These are phyloP conservation scores for Monomorium pharaonis DNA, from an alignment of 1,140 invertebrate species.

Conservation along the genomic window DNA sequence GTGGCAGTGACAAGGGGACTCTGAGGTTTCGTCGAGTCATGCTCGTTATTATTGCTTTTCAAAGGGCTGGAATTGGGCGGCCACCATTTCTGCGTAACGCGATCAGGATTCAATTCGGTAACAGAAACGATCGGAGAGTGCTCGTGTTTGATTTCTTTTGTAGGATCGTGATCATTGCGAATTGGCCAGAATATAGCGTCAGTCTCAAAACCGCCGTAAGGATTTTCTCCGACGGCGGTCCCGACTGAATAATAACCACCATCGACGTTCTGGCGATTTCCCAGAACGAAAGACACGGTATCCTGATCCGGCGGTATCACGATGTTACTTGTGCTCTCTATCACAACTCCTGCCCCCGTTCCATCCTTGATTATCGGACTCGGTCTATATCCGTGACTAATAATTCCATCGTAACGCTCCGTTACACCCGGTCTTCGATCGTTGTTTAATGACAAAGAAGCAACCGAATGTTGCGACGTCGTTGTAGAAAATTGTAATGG, in stretches of 20 bases:
- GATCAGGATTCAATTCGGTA: constrained; percentile 63
- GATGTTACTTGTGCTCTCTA: constrained; percentile 87
- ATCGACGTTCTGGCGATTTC: constrained; percentile 87
- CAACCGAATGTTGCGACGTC: constrained; percentile 61
- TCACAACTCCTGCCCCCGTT: constrained; percentile 36
- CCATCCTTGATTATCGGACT: constrained; percentile 47
- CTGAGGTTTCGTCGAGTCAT: constrained; percentile 40
- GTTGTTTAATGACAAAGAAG: constrained; percentile 76
- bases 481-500: constrained; percentile 24
- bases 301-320: constrained; percentile 88
- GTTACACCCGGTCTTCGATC: constrained; percentile 46
- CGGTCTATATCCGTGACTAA: constrained; percentile 53
- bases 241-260: constrained; percentile 84
- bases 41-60: constrained; percentile 43
- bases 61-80: background rate
- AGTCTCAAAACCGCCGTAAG: constrained; percentile 76
- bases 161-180: constrained; percentile 34
- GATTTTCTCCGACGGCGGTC: constrained; percentile 82
- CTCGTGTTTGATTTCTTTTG: constrained; percentile 5
- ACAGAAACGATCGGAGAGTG: constrained; percentile 73
- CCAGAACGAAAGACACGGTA: constrained; percentile 88
- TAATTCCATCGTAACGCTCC: constrained; percentile 24
- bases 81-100: constrained; percentile 72
- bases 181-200: constrained; percentile 79
- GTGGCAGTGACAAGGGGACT: constrained; percentile 7